Base-by-base conservation (phyloP, 2,797 vertebrate species). In the Acanthopagrus latus region DNA sequence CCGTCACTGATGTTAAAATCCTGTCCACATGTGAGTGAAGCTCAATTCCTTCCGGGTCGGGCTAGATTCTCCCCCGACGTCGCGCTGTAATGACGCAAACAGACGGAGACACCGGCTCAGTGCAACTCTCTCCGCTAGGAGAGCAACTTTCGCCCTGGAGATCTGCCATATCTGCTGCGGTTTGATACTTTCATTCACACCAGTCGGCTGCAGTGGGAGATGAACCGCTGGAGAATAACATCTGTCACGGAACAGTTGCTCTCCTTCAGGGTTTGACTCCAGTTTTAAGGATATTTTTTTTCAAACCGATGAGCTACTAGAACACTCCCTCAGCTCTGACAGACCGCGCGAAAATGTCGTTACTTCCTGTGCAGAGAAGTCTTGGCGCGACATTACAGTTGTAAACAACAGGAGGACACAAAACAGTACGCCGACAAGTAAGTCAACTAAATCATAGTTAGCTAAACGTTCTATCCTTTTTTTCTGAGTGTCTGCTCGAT, bases 281-380 rank as follows among this genome's bases (percentile, higher is more conserved):
- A 5, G 14, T 48, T 80, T 56, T 1, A 52, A 29, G 29, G 18
- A 18, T 38, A 16, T 44, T 60, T 57, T 59, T 25, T 4, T 0
- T 38, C 33, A 33, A 69, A 29, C 46, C 25, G 56, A 62, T 44
- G 74, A 86, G 75, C 71, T 60, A 14, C 23, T 6, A 64, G 43
- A 70, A 29, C 60, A 68, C 56, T 33, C 46, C 62, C 54, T 20
- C 16, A 20, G 43, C 60, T 23, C 33, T 70, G 76, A 82, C 84
- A 90, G 78, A 94, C 91, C 95, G 95, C 95, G 95, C 94, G 95
- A 96, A 96, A 95, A 94, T 95, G 91, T 92, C 86, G 89, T 88
- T 86, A 95, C 90, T 95, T 95, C 95, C 94, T 88, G 93, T 94
- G 84, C 70, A 78, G 71, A 72, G 65, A 87, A 86, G 80, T 71